Base-by-base conservation (phyloP, 2,113 vertebrate species). In the Seriola aureovittata region DNA sequence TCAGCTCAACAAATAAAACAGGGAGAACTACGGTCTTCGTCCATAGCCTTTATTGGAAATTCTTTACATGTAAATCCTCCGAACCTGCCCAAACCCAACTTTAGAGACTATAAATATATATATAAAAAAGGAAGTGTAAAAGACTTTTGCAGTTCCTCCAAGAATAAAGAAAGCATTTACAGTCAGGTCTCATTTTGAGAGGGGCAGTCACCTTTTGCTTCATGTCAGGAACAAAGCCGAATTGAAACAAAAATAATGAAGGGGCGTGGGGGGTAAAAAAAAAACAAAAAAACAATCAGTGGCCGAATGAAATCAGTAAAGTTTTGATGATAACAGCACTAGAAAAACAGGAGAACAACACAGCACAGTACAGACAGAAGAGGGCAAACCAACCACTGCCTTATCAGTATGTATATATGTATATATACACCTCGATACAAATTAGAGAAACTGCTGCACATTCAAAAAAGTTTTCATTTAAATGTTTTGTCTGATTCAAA, bases 21-120 rank as follows among this genome's bases (percentile, higher is more conserved):
- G 72, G 70, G 70, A 86, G 72, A 81, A 71, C 81, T 67, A 34
- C 32, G 36, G 59, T 87, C 68, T 85, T 88, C 60, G 71, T 82
- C 84, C 81, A 82, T 85, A 80, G 76, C 84, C 85, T 94, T 94
- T 93, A 92, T 91, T 92, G 81, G 78, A 88, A 90, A 89, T 89
- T 86, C 80, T 88, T 91, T 92, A 94, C 86, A 89, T 44, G 72
- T 80, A 84, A 92, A 75, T 85, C 81, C 66, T 91, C 68, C 42
- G 8, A 80, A 67, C 80, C 76, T 75, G 59, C 80, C 81, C 70
- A 75, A 84, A 83, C 78, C 75, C 85, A 87, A 69, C 69, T 90
- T 90, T 83, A 89, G 85, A 91, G 84, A 92, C 92, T 93, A 93
- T 92, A 92, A 92, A 93, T 93, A 94, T 92, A 92, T 88, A 92